A percentile compares a stretch with the other conserved stretches of the same genome.
These are phyloP conservation scores for Clangula hyemalis DNA, from an alignment of 2,797 vertebrate species.

Conservation along the genomic window DNA sequence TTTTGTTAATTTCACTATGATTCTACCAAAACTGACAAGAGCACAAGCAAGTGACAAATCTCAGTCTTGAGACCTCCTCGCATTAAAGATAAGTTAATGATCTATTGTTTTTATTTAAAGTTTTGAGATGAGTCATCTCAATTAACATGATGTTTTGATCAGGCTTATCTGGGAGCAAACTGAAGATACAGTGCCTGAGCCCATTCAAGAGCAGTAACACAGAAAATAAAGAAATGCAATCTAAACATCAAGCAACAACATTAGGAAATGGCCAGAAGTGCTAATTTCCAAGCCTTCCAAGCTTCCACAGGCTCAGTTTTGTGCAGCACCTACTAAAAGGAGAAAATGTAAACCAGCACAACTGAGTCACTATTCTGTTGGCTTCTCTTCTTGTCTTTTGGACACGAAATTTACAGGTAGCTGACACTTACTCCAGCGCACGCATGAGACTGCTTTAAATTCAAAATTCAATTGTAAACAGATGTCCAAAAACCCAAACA, in stretches of 20 bases:
- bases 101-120: background rate
- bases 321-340: background rate
- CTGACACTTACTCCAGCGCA: background rate
- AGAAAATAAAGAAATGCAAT: background rate
- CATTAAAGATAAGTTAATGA: background rate
- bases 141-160: constrained; percentile 19
- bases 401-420: background rate
- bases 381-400: background rate
- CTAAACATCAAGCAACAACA: background rate
- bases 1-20: background rate
- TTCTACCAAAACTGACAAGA: background rate
- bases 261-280: background rate
- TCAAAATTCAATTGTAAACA: constrained; percentile 19
- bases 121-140: background rate
- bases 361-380: background rate
- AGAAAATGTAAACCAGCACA: background rate
- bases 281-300: background rate
- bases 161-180: background rate
- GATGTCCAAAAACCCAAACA: background rate
- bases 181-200: background rate
- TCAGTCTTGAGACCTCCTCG: background rate
- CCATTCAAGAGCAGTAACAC: background rate
- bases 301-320: background rate
- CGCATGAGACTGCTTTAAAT: background rate
- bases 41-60: background rate